Percentiles rank a stretch among this genome's conserved stretches.
Evolutionary conservation across 2,797 vertebrate species (phyloP).

Genomic region (Melanotaenia nigrans): DNA sequence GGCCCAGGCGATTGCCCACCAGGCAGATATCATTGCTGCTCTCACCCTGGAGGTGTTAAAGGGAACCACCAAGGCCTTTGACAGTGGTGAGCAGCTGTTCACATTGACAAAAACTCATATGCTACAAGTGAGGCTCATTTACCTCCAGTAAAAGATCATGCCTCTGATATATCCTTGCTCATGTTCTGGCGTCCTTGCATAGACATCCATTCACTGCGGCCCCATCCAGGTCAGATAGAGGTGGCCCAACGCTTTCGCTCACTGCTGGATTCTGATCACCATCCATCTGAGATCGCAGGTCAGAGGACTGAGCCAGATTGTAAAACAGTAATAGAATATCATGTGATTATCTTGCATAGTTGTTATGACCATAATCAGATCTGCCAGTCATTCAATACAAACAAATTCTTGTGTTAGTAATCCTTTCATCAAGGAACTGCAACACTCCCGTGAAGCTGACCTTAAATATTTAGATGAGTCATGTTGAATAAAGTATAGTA

Average conservation of each 20-base stretch:
- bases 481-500: slow-evolving; percentile 4
- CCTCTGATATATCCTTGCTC: neutral
- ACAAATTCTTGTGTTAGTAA: slow-evolving; percentile 6
- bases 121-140: neutral
- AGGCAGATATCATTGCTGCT: slow-evolving; percentile 96
- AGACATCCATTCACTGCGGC: slow-evolving; percentile 94
- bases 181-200: slow-evolving; percentile 9
- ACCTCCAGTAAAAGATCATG: neutral
- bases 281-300: slow-evolving; percentile 98
- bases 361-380: neutral
- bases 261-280: slow-evolving; percentile 95
- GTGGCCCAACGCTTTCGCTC: slow-evolving; percentile 95
- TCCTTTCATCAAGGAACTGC: neutral
- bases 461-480: slow-evolving; percentile 13
- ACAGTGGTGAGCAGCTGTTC: slow-evolving; percentile 88
- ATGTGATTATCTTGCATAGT: neutral
- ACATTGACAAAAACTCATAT: neutral
- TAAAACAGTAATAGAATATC: slow-evolving; percentile 11
- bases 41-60: slow-evolving; percentile 96
- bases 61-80: slow-evolving; percentile 97
- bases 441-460: slow-evolving; percentile 10
- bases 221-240: slow-evolving; percentile 93
- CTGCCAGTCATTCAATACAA: neutral
- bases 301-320: slow-evolving; percentile 21
- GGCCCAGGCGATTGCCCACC: slow-evolving; percentile 90